Conservation (phyloP, 1,140 invertebrate species). For the Cataglyphis hispanica region DNA sequence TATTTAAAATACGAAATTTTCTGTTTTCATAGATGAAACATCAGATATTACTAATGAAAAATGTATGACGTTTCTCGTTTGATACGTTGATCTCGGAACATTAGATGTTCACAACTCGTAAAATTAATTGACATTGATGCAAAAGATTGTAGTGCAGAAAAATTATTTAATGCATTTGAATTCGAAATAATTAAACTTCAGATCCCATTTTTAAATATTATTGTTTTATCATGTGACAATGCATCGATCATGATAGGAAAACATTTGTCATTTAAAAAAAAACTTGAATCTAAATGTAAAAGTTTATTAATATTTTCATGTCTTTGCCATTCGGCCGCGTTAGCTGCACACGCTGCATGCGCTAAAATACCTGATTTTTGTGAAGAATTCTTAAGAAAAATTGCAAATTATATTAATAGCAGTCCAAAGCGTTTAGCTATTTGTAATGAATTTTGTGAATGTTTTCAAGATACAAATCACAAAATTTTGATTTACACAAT, state of each 20-base stretch:
- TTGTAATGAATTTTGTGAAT: no score
- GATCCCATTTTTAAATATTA: background rate
- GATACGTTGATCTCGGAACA: background rate
- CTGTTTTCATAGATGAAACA: background rate
- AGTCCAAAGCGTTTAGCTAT: background rate
- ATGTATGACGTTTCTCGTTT: background rate
- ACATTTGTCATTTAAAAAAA: conserved; percentile 5
- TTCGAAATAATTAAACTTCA: background rate
- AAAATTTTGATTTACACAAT: background rate
- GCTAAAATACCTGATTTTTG: background rate
- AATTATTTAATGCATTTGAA: background rate
- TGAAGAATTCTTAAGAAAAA: background rate
- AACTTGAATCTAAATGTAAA: background rate
- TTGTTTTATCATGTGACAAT: background rate
- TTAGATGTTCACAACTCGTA: background rate
- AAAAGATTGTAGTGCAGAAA: background rate
- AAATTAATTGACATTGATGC: background rate
- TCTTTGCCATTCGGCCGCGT: background rate
- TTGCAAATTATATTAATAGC: background rate
- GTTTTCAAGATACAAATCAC: no score
- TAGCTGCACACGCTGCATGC: no score
- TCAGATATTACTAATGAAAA: background rate
- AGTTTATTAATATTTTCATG: background rate
- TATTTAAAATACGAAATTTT: background rate
- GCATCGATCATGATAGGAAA: background rate